Conservation (phyloP, 2,797 vertebrate species). For the Melanotaenia parkinsoni region DNA sequence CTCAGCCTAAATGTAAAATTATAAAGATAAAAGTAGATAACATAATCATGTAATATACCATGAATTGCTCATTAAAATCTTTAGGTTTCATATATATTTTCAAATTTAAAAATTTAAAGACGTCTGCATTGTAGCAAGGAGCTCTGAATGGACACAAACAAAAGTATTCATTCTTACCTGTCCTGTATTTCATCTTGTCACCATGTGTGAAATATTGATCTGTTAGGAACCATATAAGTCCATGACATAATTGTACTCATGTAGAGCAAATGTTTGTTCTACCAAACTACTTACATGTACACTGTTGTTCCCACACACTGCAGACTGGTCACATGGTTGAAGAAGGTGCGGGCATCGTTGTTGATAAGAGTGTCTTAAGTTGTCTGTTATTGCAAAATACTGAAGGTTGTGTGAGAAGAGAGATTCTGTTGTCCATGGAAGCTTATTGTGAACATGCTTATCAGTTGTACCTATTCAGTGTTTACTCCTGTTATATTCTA, state of each 20-base stretch:
- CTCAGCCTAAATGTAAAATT: no score
- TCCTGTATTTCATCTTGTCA: not conserved
- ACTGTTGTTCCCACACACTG: not conserved
- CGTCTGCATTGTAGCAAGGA: not conserved
- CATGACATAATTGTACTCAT: not conserved
- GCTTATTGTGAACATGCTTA: conserved; percentile 22
- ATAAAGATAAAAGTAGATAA: no score
- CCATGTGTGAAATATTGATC: not conserved
- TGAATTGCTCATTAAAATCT: no score
- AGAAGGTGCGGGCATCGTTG: rapidly evolving
- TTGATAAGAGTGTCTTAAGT: conserved; percentile 30
- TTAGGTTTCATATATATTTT: not conserved
- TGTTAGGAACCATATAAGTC: not conserved
- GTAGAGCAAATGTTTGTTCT: not conserved
- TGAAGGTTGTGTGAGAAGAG: not conserved
- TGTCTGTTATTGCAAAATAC: not conserved
- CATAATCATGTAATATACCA: no score
- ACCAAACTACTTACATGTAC: no score
- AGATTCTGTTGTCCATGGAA: conserved; percentile 8
- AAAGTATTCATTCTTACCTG: not conserved
- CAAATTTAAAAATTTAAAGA: not conserved
- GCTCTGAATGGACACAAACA: not conserved
- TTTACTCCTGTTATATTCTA: not conserved
- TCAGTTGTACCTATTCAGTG: not conserved
- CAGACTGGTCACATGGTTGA: conserved; percentile 9